Evolutionary conservation across 2,797 vertebrate species (phyloP), one percentile per base, ranked within the genome.

Genomic region (Scleropages formosus): DNA sequence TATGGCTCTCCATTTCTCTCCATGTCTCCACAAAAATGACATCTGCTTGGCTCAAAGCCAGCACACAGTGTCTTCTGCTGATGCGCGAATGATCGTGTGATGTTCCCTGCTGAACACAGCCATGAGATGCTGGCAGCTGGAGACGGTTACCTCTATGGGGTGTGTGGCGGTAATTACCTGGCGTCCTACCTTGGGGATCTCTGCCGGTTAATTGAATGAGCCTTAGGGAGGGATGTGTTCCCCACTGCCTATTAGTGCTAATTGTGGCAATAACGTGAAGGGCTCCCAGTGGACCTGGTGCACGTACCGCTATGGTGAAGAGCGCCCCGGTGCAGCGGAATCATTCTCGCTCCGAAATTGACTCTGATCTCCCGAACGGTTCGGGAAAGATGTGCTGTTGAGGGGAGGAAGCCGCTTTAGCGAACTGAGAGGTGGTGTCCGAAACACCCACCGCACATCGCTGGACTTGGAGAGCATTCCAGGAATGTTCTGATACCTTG

Each of bases 151-250:
- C 20, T 31, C 0, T 73, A 44, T 63, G 75, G 69, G 51, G 77
- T 72, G 67, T 81, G 79, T 75, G 85, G 78, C 59, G 58, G 79
- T 82, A 81, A 84, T 85, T 81, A 85, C 62, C 74, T 46, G 8
- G 56, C n/a, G 58, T 67, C 75, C 62, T 68, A 80, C 78, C 82
- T 9, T 3, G 31, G 79, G 75, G 64, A 3, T 72, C 76, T 47
- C 49, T 75, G 78, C 83, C 73, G 79, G 74, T 77, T 85, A 85
- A 86, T 77, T 82, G 81, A 84, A 58, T 22, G 59, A 27, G 47
- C 46, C 27, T 15, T 0, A 22, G 44, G n/a, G 65, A 74, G 76
- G 49, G 11, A 13, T 53, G n/a, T 22, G 26, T 26, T 66, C 78
- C 53, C 51, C 68, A 18, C 67, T 26, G 0, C 51, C 75, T 76